Evolutionary conservation across 2,888 invertebrate genomes (phyloP).

Genomic region (Parapristionchus giblindavisi): DNA sequence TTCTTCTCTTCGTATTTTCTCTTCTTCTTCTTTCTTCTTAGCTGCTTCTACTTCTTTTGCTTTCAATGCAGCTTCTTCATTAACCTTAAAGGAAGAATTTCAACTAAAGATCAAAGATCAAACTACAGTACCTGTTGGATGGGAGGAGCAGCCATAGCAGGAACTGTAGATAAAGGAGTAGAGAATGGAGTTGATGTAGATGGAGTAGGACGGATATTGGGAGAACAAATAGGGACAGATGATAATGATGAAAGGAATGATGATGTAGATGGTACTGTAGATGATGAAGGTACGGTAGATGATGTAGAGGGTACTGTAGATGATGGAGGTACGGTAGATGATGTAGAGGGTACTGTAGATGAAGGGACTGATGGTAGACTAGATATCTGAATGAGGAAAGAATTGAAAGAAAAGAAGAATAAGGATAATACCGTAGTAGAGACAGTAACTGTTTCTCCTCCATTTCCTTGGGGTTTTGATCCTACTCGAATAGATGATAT

Average conservation of each 20-base stretch:
- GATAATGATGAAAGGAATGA: background rate
- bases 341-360: too few species aligned
- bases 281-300: background rate
- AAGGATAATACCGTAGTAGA: too few species aligned
- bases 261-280: background rate
- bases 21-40: constrained; percentile 9
- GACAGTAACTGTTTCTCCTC: constrained; percentile 17
- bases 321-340: constrained; percentile 4
- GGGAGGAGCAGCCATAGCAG: background rate
- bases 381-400: too few species aligned
- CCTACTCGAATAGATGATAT: background rate
- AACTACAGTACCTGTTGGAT: background rate
- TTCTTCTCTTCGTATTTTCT: constrained; percentile 17
- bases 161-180: background rate
- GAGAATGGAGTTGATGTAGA: background rate
- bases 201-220: background rate
- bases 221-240: background rate
- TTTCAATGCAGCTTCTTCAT: background rate
- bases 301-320: background rate
- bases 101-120: background rate
- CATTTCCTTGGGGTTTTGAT: background rate
- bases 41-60: background rate
- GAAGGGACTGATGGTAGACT: too few species aligned
- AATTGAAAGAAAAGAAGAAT: too few species aligned
- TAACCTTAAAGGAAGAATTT: too few species aligned